Evolutionary conservation across 2,797 vertebrate species (phyloP).

Genomic region (Gambusia yucatana): DNA sequence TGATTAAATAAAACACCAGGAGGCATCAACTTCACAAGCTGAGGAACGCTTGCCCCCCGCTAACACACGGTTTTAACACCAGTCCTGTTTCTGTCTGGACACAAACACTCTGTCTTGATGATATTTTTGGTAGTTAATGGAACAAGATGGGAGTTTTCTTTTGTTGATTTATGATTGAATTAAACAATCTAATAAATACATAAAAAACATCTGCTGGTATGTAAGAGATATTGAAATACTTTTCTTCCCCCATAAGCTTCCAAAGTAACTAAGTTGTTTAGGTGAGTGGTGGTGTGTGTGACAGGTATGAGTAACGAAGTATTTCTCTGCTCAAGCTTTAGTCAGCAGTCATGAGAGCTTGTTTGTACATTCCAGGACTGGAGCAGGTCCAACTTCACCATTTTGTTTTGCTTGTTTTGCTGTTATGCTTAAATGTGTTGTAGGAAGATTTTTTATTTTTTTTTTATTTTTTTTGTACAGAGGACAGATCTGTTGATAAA

Average conservation of each 20-base stretch:
- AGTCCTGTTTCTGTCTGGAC: conserved; percentile 4
- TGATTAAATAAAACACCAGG: conserved; percentile 75
- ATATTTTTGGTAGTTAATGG: not conserved
- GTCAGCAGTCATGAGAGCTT: conserved; percentile 2
- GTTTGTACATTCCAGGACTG: conserved; percentile 5
- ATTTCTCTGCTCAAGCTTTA: not conserved
- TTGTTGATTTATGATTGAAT: not conserved
- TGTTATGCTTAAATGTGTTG: conserved; percentile 5
- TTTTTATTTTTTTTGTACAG: not conserved
- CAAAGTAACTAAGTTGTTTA: not conserved
- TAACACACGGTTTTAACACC: not conserved
- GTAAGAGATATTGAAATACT: not conserved
- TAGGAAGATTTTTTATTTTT: not conserved
- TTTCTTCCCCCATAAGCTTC: too few species aligned
- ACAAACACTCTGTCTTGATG: not conserved
- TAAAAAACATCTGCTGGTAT: not conserved
- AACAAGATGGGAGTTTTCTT: not conserved
- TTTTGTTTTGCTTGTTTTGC: conserved; percentile 10
- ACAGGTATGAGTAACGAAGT: conserved; percentile 5
- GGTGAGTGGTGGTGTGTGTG: not conserved
- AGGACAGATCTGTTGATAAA: not conserved
- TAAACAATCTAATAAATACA: not conserved
- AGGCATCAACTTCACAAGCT: conserved; percentile 39
- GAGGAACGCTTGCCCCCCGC: not conserved
- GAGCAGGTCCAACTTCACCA: conserved; percentile 9